Percentiles rank a stretch among this genome's conserved stretches.
Conservation (phyloP, 2,113 vertebrate species). For the Eolophus roseicapilla region DNA sequence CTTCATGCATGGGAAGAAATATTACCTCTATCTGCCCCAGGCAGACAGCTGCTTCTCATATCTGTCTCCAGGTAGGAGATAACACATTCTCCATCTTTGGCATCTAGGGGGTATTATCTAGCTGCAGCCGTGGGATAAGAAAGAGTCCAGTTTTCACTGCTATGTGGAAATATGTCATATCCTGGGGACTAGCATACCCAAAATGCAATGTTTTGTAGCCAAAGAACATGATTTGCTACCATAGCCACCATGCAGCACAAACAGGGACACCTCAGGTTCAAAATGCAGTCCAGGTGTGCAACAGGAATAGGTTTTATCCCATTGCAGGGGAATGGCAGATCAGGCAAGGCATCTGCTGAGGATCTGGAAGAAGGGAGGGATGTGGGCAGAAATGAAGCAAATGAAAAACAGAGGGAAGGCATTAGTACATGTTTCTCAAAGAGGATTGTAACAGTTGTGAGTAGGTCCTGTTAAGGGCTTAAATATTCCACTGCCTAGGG, state of each 20-base stretch:
- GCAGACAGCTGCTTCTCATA: background rate
- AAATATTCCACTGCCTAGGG: background rate
- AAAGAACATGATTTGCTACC: background rate
- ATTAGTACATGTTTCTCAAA: background rate
- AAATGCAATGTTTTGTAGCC: background rate
- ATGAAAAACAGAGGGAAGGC: background rate
- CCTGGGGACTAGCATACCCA: background rate
- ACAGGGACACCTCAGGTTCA: background rate
- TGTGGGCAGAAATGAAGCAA: background rate
- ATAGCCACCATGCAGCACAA: background rate
- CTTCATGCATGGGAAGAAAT: background rate
- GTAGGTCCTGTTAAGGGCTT: background rate
- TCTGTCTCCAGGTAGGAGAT: background rate
- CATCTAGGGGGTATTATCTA: background rate
- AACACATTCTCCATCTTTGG: background rate
- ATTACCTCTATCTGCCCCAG: background rate
- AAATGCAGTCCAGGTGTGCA: background rate
- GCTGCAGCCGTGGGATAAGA: background rate
- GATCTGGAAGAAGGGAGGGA: background rate
- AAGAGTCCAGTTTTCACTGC: background rate
- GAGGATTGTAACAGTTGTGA: background rate
- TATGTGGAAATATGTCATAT: background rate
- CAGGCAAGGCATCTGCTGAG: background rate
- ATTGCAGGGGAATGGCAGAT: background rate
- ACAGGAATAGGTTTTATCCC: background rate